Base-by-base conservation (phyloP, 2,797 vertebrate genomes). In the Chanos chanos region DNA sequence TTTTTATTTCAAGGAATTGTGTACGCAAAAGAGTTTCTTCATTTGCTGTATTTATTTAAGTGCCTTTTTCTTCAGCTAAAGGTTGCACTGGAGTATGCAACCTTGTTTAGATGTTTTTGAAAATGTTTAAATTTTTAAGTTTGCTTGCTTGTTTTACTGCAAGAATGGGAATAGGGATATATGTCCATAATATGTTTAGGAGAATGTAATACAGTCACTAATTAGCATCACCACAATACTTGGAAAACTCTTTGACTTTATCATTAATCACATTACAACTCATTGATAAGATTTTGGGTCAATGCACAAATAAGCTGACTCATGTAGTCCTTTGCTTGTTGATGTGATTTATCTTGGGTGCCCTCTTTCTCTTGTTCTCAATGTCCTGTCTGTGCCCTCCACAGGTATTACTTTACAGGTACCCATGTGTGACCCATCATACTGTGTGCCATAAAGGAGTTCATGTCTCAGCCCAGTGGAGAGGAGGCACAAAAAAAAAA, bases 391-490 rank as follows among this genome's bases (percentile, higher is more conserved):
- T 67, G 68, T 73, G 59, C 67, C 69, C 64, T 58, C 48, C 24
- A 31, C 79, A 48, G 77, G 76, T 87, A 81, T 86, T 83, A 71
- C 71, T 83, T 84, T 83, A 75, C 53, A 57, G 21, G 77, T 74
- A 61, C 77, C 78, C 44, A 72, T 77, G 64, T 73, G 68, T 77
- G 74, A 76, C 61, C 41, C 60, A 51, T 59, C 68, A 70, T 66
- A 73, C 53, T 43, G 56, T 30, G 24, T 45, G 45, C 64, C 70
- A 75, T 71, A 72, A 66, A 69, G 78, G 75, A 79, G 76, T 87
- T 81, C 66, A 57, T 81, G 52, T 73, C 83, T 86, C 85, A 41
- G 67, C 25, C 50, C 45, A 44, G 64, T 58, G 57, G 57, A 22
- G 51, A 44, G 61, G 61, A 50, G 37, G 47, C 49, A 53, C 40